These are phyloP conservation scores for Gephyroberyx darwinii DNA, from an alignment of 2,797 vertebrate species.

Conservation along the genomic window DNA sequence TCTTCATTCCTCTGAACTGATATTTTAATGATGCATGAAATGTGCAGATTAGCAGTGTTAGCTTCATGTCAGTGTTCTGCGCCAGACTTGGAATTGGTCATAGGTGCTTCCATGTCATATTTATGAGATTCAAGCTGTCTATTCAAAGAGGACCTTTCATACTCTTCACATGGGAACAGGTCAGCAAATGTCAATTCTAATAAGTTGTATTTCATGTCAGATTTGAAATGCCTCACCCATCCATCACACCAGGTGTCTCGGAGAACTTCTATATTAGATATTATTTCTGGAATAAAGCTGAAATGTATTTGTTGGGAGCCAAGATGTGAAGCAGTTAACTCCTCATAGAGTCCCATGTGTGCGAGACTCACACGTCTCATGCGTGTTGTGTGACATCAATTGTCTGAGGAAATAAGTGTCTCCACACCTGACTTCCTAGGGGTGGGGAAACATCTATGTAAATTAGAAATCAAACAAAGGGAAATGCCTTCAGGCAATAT, in stretches of 20 bases:
- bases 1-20: conserved; percentile 62
- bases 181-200: conserved; percentile 77
- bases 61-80: conserved; percentile 68
- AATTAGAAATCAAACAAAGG: conserved; percentile 72
- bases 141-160: conserved; percentile 77
- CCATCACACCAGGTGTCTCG: conserved; percentile 56
- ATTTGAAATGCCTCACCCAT: conserved; percentile 72
- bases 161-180: conserved; percentile 76
- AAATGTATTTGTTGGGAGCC: conserved; percentile 4
- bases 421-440: conserved; percentile 64
- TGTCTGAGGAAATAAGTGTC: conserved; percentile 56
- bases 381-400: conserved; percentile 36
- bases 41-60: conserved; percentile 76
- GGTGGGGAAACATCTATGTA: conserved; percentile 65
- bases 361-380: conserved; percentile 8
- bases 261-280: conserved; percentile 25
- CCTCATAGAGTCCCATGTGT: background rate
- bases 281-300: background rate
- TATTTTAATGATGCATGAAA: conserved; percentile 80
- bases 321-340: conserved; percentile 29
- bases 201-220: conserved; percentile 73
- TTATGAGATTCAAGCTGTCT: conserved; percentile 74
- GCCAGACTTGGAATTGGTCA: conserved; percentile 64
- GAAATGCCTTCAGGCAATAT: conserved; percentile 65
- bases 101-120: conserved; percentile 75